Evolutionary conservation across 2,888 invertebrate species (phyloP).

Genomic region (Phanerotoma sp.): DNA sequence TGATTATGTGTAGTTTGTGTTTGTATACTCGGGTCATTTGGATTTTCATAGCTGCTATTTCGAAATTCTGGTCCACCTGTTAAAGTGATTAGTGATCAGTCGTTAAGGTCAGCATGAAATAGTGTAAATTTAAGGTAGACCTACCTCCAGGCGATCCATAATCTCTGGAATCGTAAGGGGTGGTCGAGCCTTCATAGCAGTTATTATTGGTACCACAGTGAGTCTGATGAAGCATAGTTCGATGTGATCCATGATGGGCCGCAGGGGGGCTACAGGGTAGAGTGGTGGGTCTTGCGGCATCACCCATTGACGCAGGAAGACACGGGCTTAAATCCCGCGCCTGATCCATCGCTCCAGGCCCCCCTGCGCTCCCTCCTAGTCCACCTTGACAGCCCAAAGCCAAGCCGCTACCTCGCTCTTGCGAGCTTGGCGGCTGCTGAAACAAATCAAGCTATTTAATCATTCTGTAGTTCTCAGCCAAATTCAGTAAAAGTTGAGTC

Average conservation of each 20-base stretch:
- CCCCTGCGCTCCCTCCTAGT: constrained; percentile 63
- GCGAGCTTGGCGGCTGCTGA: constrained; percentile 65
- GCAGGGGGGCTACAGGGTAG: constrained; percentile 62
- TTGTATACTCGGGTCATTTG: constrained; percentile 50
- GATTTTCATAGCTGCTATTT: constrained; percentile 48
- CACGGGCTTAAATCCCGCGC: constrained; percentile 74
- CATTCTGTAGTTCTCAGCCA: background rate
- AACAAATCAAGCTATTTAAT: constrained; percentile 45
- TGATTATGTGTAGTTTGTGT: constrained; percentile 49
- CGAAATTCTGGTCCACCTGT: constrained; percentile 51
- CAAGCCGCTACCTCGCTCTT: constrained; percentile 57
- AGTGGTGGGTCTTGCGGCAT: constrained; percentile 61
- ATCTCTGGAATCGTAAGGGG: constrained; percentile 57
- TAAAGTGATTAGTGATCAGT: constrained; percentile 5
- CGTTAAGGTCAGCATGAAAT: background rate
- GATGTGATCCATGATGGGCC: constrained; percentile 47
- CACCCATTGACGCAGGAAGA: constrained; percentile 67
- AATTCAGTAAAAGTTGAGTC: background rate
- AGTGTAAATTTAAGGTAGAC: constrained; percentile 13
- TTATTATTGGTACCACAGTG: constrained; percentile 60
- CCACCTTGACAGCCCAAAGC: constrained; percentile 56
- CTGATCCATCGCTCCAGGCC: constrained; percentile 64
- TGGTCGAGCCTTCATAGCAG: constrained; percentile 58
- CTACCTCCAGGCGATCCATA: constrained; percentile 55
- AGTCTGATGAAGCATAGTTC: constrained; percentile 52